phyloP scores from a whole-genome alignment of 92 coral and sea anemone species.

The Actinostola sp. region DNA sequence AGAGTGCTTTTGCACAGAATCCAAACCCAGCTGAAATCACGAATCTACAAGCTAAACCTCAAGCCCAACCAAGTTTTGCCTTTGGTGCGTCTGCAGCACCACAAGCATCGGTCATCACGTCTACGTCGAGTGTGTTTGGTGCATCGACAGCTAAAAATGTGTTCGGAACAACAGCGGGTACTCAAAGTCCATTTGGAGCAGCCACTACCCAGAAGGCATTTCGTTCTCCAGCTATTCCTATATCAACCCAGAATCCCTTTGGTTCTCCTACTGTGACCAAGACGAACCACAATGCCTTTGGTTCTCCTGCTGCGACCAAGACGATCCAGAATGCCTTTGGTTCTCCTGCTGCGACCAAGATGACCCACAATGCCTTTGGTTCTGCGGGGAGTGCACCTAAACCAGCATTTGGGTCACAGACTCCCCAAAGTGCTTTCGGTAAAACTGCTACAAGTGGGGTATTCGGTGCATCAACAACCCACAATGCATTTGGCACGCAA shows the following conservation, averaged over 20 bases:
- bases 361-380: not conserved
- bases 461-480: conserved; percentile 16
- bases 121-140: not conserved
- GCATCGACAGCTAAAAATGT: conserved; percentile 5
- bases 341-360: conserved; percentile 9
- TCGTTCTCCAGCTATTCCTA: conserved; percentile 21
- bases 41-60: not conserved
- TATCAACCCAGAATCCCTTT: conserved; percentile 24
- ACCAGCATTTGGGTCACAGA: not conserved
- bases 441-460: not conserved
- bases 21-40: too few species aligned
- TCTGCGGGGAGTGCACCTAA: not conserved
- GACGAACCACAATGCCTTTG: conserved; percentile 41
- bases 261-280: conserved; percentile 4
- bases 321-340: conserved; percentile 47
- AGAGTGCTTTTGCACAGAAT: conserved; percentile 1
- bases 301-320: conserved; percentile 20
- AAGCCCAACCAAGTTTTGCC: too few species aligned
- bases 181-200: conserved; percentile 27
- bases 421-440: conserved; percentile 48
- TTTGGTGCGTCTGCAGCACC: too few species aligned
- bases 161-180: conserved; percentile 20
- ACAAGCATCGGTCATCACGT: conserved; percentile 26
- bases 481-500: conserved; percentile 31
- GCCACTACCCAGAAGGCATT: conserved; percentile 8